Base-by-base conservation (phyloP, 35 echinoderm and acorn worm species). In the Amphiura filiformis region DNA sequence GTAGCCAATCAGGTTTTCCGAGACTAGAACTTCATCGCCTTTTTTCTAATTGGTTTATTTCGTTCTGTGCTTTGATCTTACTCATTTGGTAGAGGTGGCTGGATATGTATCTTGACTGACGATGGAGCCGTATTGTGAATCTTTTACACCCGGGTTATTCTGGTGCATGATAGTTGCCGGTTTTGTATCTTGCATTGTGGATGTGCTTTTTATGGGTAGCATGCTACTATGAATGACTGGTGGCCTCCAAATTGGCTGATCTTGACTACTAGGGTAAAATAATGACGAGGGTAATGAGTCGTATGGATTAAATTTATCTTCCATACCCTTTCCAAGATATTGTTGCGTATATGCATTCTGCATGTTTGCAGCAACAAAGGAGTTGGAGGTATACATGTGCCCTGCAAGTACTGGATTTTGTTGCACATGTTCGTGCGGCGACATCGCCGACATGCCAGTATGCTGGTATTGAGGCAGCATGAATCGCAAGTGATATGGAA, bases 11-110 rank as follows among this genome's bases (percentile, higher is more conserved):
- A n/a, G n/a, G n/a, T n/a, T n/a, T n/a, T n/a, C n/a, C n/a, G n/a
- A n/a, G n/a, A n/a, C n/a, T n/a, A n/a, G n/a, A n/a, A n/a, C n/a
- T n/a, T n/a, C n/a, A n/a, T n/a, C n/a, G n/a, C n/a, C n/a, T n/a
- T n/a, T n/a, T n/a, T n/a, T n/a, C n/a, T n/a, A n/a, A n/a, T n/a
- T n/a, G n/a, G n/a, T n/a, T n/a, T n/a, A n/a, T n/a, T n/a, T n/a
- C n/a, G n/a, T n/a, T 93, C 93, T n/a, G 96, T 91, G 78, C 52
- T 88, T 79, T 92, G 92, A 26, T 91, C 91, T 79, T 94, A 90
- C 64, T 92, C 93, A 35, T 79, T 57, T 47, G 93, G 89, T 35
- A 81, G 87, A 1, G 76, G 86, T 57, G 76, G 88, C 39, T 2
- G 83, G 39, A 34, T 87, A 35, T 1, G 75, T 32, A n/a, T 70